Conservation (phyloP, 2,797 vertebrate species). For the Thamnophis elegans region DNA sequence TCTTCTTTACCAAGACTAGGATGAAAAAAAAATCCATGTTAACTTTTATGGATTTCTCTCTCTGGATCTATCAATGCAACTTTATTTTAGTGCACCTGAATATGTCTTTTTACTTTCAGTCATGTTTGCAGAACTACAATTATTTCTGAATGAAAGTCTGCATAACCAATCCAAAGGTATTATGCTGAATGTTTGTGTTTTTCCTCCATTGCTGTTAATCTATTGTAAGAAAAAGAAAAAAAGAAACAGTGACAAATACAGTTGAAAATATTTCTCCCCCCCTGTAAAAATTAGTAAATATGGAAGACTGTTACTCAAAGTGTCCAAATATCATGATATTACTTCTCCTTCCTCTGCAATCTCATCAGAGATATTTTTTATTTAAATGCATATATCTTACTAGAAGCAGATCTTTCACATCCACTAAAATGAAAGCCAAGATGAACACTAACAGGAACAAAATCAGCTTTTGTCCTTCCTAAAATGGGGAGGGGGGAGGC, state of each 20-base stretch:
- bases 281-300: neutral
- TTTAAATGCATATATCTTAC: neutral
- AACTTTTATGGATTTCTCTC: neutral
- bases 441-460: neutral
- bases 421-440: neutral
- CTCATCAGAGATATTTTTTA: neutral
- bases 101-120: neutral
- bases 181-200: neutral
- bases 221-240: neutral
- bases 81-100: neutral
- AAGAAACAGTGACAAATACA: neutral
- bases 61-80: neutral
- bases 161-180: neutral
- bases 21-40: neutral
- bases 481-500: neutral
- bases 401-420: neutral
- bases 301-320: neutral
- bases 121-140: neutral
- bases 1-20: neutral
- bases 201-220: neutral
- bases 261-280: neutral
- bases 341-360: neutral
- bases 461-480: neutral
- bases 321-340: neutral
- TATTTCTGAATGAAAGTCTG: neutral